Conservation (phyloP, 2,888 invertebrate species). For the Isotomurus palustris region DNA sequence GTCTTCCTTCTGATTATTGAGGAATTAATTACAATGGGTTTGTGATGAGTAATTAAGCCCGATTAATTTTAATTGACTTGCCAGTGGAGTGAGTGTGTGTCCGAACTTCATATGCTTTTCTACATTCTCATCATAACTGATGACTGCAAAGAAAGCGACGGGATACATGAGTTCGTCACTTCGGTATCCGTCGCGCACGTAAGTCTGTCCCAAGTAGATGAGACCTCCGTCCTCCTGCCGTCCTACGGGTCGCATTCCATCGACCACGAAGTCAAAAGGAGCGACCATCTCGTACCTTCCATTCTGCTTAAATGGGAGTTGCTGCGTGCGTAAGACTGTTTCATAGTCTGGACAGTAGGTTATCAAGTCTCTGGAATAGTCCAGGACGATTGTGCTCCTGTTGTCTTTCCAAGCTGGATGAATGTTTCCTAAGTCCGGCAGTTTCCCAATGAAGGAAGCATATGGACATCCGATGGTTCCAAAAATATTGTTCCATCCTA, state of each 20-base stretch:
- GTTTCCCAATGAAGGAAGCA: neutral
- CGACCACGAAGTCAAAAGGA: neutral
- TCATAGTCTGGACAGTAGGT: neutral
- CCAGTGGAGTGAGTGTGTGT: neutral
- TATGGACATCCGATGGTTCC: neutral
- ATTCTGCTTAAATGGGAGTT: too few relatives aligned
- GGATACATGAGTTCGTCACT: neutral
- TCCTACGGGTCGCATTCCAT: constrained; percentile 5
- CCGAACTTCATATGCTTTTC: neutral
- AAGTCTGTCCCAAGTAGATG: constrained; percentile 5
- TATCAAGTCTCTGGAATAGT: neutral
- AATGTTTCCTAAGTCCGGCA: too few relatives aligned
- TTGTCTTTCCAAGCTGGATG: neutral
- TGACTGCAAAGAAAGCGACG: neutral
- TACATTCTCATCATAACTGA: neutral
- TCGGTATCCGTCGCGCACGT: neutral
- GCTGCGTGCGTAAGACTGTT: too few relatives aligned
- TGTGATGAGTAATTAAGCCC: too few relatives aligned
- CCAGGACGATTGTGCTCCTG: neutral
- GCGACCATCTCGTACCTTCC: neutral
- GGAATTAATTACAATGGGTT: too few relatives aligned
- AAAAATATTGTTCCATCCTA: neutral
- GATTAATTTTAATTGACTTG: too few relatives aligned
- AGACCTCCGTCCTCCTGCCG: constrained; percentile 3
- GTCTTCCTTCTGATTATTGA: too few relatives aligned